phyloP scores from a whole-genome alignment of 2,113 vertebrate species.

The Ctenodactylus gundi region DNA sequence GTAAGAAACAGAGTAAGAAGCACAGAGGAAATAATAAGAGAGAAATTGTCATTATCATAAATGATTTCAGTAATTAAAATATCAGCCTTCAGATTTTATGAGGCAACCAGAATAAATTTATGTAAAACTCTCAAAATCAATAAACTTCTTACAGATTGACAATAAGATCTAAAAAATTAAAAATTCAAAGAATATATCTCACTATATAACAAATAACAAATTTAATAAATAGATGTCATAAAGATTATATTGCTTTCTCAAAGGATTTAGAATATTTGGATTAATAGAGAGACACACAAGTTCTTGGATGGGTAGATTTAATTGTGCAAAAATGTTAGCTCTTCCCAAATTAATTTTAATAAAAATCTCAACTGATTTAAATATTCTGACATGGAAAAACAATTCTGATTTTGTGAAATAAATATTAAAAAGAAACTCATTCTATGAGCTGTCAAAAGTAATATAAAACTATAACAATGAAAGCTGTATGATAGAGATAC shows the following conservation, averaged over 20 bases:
- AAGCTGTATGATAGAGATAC: neutral
- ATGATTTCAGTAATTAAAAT: neutral
- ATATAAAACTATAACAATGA: neutral
- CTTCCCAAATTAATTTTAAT: neutral
- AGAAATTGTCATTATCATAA: neutral
- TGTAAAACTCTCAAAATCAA: neutral
- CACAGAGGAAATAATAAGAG: neutral
- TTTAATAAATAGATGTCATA: neutral
- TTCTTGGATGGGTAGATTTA: neutral
- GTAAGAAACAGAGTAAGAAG: neutral
- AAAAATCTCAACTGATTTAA: neutral
- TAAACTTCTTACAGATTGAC: neutral
- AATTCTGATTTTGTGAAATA: constrained; percentile 14
- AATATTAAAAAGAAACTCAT: neutral
- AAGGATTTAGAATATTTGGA: neutral
- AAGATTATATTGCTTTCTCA: neutral
- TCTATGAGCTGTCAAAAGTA: constrained; percentile 6
- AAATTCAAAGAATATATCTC: neutral
- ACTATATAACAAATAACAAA: neutral
- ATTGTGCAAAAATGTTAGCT: constrained; percentile 10
- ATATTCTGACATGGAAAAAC: neutral
- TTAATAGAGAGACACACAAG: neutral
- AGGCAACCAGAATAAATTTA: neutral
- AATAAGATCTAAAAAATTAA: neutral
- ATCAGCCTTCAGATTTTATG: neutral